Conservation (phyloP, 2,113 vertebrate species). For the Acrocephalus arundinaceus region DNA sequence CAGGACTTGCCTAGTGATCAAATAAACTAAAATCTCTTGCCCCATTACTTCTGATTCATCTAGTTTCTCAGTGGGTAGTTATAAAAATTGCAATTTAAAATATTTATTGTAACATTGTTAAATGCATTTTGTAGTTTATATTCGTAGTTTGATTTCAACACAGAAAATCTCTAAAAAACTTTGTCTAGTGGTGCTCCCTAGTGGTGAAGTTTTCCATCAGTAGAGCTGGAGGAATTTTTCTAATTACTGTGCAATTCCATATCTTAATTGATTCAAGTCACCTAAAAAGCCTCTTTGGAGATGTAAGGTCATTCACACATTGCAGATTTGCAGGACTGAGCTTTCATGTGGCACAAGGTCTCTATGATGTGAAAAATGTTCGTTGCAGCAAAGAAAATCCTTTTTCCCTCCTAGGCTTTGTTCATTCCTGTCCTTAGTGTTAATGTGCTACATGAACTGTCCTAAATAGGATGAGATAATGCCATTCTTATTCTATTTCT, state of each 20-base stretch:
- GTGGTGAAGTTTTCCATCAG: conserved; percentile 12
- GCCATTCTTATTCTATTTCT: background rate
- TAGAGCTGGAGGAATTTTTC: background rate
- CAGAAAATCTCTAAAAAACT: background rate
- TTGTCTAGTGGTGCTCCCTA: conserved; percentile 55
- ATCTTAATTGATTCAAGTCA: background rate
- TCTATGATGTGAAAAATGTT: background rate
- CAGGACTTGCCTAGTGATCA: background rate
- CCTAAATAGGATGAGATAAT: background rate
- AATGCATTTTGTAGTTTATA: background rate
- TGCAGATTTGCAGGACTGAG: background rate
- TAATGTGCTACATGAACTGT: background rate
- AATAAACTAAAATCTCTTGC: background rate
- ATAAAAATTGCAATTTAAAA: background rate
- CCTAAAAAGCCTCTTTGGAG: background rate
- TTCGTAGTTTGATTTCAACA: background rate
- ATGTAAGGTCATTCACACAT: background rate
- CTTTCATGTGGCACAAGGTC: background rate
- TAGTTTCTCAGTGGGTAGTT: background rate
- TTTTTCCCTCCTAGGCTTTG: background rate
- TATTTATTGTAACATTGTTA: background rate
- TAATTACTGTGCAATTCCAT: background rate
- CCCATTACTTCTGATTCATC: background rate
- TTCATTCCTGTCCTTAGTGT: background rate
- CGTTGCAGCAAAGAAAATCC: background rate